These are phyloP conservation scores for Ammospiza nelsoni DNA, from an alignment of 2,113 vertebrate genomes.

Conservation along the genomic window DNA sequence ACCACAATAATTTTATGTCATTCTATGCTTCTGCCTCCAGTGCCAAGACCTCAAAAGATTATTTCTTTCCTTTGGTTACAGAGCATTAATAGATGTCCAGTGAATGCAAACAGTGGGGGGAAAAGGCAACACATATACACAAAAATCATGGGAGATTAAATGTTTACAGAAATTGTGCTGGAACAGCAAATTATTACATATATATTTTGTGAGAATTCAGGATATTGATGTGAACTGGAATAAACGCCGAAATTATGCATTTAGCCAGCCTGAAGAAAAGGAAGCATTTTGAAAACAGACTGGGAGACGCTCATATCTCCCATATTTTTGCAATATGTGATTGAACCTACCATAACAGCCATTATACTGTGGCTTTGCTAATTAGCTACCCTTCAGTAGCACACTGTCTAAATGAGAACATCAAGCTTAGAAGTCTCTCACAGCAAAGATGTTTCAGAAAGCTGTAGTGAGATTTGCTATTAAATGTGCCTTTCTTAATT, in stretches of 20 bases:
- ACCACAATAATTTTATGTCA: not conserved
- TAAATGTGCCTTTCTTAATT: slow-evolving; percentile 3
- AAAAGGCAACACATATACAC: not conserved
- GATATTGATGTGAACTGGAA: not conserved
- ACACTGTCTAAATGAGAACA: not conserved
- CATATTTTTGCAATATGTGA: not conserved
- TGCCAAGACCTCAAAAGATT: not conserved
- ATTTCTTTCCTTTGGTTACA: not conserved
- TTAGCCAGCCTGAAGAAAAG: not conserved
- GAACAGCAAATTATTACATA: not conserved
- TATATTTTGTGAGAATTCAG: not conserved
- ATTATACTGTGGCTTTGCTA: not conserved
- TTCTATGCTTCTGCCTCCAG: not conserved
- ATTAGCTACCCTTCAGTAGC: slow-evolving; percentile 5
- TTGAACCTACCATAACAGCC: not conserved
- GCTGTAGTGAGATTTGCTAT: not conserved
- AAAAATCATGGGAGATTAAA: not conserved
- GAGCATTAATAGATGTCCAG: not conserved
- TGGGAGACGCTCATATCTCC: not conserved
- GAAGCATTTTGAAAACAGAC: not conserved
- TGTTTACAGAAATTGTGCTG: not conserved
- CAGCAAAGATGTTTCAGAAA: not conserved
- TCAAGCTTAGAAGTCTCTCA: not conserved
- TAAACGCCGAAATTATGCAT: not conserved
- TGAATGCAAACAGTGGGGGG: not conserved